These are phyloP conservation scores for Buceros bicornis DNA, from an alignment of 2,797 vertebrate genomes.

Conservation along the genomic window DNA sequence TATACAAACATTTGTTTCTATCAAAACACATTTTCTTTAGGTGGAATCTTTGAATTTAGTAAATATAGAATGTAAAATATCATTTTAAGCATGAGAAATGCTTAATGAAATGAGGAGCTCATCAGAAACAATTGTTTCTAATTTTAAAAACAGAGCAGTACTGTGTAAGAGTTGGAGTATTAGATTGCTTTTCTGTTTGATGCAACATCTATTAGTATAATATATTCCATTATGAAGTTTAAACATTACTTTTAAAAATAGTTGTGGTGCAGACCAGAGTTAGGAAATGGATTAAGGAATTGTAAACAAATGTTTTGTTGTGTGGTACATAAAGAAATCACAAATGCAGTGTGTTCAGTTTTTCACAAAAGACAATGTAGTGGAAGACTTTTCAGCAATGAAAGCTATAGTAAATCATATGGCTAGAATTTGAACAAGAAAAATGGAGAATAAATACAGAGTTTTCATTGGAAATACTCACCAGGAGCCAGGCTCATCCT, in stretches of 20 bases:
- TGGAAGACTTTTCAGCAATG: not conserved
- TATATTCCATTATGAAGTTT: not conserved
- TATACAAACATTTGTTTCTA: not conserved
- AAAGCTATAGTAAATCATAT: not conserved
- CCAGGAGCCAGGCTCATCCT: not conserved
- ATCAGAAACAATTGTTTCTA: not conserved
- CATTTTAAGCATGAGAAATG: not conserved
- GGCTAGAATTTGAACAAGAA: not conserved
- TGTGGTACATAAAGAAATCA: not conserved
- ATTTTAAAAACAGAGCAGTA: not conserved
- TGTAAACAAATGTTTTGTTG: not conserved
- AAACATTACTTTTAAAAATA: not conserved
- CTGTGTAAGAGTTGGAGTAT: not conserved
- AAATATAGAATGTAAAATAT: not conserved
- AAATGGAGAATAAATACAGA: not conserved
- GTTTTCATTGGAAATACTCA: not conserved
- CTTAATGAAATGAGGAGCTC: not conserved
- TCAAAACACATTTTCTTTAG: not conserved
- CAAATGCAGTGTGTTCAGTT: not conserved
- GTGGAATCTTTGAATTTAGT: not conserved
- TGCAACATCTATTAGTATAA: not conserved
- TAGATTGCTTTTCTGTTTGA: not conserved
- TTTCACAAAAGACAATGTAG: not conserved
- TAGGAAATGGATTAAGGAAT: not conserved
- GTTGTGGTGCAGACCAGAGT: not conserved